Evolutionary conservation across 2,113 vertebrate genomes (phyloP).

Genomic region (Panurus biarmicus): DNA sequence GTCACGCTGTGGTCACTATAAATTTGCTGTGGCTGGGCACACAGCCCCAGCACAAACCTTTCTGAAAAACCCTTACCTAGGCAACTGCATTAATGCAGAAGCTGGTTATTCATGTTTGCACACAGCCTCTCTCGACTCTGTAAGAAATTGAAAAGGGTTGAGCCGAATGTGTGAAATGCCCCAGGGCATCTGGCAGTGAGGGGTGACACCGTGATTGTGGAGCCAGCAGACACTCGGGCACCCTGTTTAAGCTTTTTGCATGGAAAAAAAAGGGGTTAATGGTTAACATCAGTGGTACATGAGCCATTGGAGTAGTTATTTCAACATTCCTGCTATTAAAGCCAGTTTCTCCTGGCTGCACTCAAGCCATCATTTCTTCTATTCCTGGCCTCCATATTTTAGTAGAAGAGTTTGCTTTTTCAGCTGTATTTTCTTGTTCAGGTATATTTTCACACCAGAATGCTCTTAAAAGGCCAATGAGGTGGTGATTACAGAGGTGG

Average conservation of each 20-base stretch:
- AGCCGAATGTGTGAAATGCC: not conserved
- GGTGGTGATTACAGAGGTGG: not conserved
- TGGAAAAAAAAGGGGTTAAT: not conserved
- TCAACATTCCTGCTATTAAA: not conserved
- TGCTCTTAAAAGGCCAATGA: not conserved
- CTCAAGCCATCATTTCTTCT: not conserved
- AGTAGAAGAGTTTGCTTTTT: not conserved
- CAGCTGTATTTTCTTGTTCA: not conserved
- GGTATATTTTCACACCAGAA: not conserved
- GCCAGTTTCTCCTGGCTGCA: not conserved
- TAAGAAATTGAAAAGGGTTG: not conserved
- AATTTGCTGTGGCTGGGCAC: not conserved
- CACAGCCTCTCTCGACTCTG: not conserved
- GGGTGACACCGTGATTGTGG: accelerated
- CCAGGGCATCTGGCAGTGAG: accelerated
- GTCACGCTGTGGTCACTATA: not conserved
- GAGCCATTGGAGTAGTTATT: not conserved
- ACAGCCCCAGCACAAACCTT: not conserved
- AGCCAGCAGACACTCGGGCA: not conserved
- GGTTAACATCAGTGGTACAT: not conserved
- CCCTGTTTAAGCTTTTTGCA: not conserved
- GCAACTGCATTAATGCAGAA: not conserved
- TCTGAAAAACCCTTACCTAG: not conserved
- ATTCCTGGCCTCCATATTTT: not conserved
- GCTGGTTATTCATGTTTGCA: not conserved